Conservation (phyloP, 2,888 invertebrate genomes). For the Polymixis lichenea region DNA sequence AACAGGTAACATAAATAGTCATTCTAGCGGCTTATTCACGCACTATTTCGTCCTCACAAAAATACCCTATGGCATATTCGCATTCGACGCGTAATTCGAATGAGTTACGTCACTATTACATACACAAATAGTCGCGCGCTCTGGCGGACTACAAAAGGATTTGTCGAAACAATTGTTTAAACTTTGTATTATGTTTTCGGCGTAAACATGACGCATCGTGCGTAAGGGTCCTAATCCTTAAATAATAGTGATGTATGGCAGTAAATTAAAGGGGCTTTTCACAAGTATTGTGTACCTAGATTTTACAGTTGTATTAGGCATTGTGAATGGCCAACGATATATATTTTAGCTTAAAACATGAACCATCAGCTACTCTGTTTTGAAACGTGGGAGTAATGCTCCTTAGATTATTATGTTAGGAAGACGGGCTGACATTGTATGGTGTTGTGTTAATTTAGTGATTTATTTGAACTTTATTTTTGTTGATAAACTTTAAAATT, state of each 20-base stretch:
- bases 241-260: constrained; percentile 63
- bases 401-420: not conserved
- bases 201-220: constrained; percentile 58
- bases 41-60: constrained; percentile 28
- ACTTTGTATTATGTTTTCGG: constrained; percentile 60
- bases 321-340: constrained; percentile 50
- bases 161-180: constrained; percentile 68
- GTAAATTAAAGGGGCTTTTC: constrained; percentile 53
- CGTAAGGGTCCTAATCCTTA: constrained; percentile 58
- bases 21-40: constrained; percentile 13
- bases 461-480: not conserved
- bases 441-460: too few species aligned
- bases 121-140: constrained; percentile 42
- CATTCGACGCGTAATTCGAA: constrained; percentile 27
- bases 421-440: not conserved
- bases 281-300: constrained; percentile 27
- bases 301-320: not conserved
- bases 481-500: not conserved
- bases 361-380: constrained; percentile 2
- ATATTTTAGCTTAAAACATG: constrained; percentile 5
- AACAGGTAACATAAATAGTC: constrained; percentile 19
- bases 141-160: constrained; percentile 61
- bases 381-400: not conserved
- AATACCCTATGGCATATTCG: constrained; percentile 33
- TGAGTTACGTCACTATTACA: constrained; percentile 49